Base-by-base conservation (phyloP, 92 coral and sea anemone species). In the Plumapathes pennacea region DNA sequence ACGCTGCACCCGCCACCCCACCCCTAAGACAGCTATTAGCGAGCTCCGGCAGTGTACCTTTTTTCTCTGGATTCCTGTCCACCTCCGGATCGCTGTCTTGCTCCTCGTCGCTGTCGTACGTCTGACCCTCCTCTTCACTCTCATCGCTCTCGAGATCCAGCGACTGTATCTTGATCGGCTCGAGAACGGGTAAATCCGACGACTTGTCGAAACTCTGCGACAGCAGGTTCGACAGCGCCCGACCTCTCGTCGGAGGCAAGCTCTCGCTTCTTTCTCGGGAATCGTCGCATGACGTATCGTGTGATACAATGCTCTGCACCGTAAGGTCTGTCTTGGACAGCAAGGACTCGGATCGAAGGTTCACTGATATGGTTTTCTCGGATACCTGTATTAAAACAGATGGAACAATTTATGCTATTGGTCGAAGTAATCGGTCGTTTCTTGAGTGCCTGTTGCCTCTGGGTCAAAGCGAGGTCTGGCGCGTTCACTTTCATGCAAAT, bases 151-250 rank as follows among this genome's bases (percentile, higher is more conserved):
- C 76, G 39, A 40, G 19, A 27, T 85, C 92, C 14, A 48, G 50
- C 11, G 96, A 77, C 32, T 80, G 90, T 50, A 91, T 91, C 67
- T 78, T 91, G 60, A 91, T 88, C n/a, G 97, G 96, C 44, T 91
- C 96, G 30, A 91, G 49, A 25, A 91, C 85, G 46, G 96, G 84
- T 32, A 83, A 42, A 5, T 54, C 60, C 5, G 82, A 47, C 18
- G 76, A 82, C 26, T 55, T 72, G 4, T 57, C 50, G 27, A 74
- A 48, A 12, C 84, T 46, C 22, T 73, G 63, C 0, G 88, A 62
- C 38, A 91, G 62, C 18, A 91, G 74, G 57, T 91, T 96, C 22
- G 97, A 91, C 3, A 91, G 78, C 22, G 96, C 85, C 45, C 97
- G 96, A 56, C 83, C 74, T 59, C 91, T 80, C 27, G 70, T 46